A percentile compares a stretch with the other conserved stretches of the same genome.
Evolutionary conservation across 1,140 invertebrate species (phyloP).

Genomic region (Rhopalosiphum padi): DNA sequence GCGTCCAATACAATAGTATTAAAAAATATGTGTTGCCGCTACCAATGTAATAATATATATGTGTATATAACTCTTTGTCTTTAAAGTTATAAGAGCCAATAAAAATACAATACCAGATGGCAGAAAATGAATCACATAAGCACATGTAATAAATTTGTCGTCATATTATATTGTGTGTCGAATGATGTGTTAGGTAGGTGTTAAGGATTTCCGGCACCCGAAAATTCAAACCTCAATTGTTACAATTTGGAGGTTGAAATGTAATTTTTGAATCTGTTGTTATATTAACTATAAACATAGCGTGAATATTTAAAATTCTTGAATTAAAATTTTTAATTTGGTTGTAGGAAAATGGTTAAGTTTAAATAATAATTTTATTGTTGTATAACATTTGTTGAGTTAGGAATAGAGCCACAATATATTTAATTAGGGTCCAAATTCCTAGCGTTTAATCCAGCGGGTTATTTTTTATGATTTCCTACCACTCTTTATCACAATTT

Average conservation of each 20-base stretch:
- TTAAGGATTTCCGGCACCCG: neutral
- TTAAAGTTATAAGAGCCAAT: neutral
- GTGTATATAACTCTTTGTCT: neutral
- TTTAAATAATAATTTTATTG: neutral
- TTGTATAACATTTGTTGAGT: neutral
- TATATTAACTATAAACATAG: neutral
- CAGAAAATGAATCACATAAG: neutral
- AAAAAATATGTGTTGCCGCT: neutral
- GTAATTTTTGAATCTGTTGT: neutral
- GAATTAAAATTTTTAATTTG: neutral
- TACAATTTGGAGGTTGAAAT: neutral
- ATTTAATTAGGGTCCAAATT: neutral
- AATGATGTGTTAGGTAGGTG: neutral
- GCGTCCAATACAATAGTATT: too few species aligned
- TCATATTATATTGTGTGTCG: neutral
- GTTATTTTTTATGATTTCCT: neutral
- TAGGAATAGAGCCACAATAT: neutral
- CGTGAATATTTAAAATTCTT: neutral
- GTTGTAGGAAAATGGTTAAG: neutral
- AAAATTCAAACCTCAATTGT: neutral
- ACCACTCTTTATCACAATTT: too few species aligned
- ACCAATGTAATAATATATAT: neutral
- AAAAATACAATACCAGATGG: conserved; percentile 1
- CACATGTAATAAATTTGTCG: neutral
- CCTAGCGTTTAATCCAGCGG: neutral